Conservation (phyloP, 2,797 vertebrate genomes). For the Cuculus canorus region DNA sequence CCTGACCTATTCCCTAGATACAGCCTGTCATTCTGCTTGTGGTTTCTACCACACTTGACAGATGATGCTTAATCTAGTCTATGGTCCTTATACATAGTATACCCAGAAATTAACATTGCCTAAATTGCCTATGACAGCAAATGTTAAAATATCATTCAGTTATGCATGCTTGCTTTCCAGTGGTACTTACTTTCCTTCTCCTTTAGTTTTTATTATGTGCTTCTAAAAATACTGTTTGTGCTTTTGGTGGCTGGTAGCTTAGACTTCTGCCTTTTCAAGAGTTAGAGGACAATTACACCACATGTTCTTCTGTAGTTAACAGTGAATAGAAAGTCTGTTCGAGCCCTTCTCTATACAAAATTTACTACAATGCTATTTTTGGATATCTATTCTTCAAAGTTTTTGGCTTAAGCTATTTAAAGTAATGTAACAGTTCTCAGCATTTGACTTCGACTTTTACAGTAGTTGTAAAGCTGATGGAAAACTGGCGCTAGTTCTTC, state of each 20-base stretch:
- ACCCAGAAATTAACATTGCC: not conserved
- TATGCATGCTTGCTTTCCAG: not conserved
- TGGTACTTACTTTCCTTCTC: not conserved
- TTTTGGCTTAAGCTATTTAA: conserved; percentile 64
- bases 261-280: conserved; percentile 2
- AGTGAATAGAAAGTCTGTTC: conserved; percentile 6
- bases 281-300: not conserved
- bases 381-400: conserved; percentile 44
- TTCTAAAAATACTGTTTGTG: not conserved
- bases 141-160: not conserved
- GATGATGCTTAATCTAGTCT: not conserved
- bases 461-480: conserved; percentile 35
- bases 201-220: not conserved
- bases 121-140: not conserved
- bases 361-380: conserved; percentile 65
- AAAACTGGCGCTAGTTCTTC: conserved; percentile 31
- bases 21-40: not conserved
- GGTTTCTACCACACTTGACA: fast-evolving
- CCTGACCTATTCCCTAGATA: not conserved
- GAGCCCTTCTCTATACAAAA: not conserved
- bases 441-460: conserved; percentile 42
- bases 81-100: not conserved
- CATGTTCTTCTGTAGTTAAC: not conserved
- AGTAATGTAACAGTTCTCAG: conserved; percentile 46
- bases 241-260: conserved; percentile 2